These are phyloP conservation scores for Notolabrus celidotus DNA, from an alignment of 2,797 vertebrate genomes.

Conservation along the genomic window DNA sequence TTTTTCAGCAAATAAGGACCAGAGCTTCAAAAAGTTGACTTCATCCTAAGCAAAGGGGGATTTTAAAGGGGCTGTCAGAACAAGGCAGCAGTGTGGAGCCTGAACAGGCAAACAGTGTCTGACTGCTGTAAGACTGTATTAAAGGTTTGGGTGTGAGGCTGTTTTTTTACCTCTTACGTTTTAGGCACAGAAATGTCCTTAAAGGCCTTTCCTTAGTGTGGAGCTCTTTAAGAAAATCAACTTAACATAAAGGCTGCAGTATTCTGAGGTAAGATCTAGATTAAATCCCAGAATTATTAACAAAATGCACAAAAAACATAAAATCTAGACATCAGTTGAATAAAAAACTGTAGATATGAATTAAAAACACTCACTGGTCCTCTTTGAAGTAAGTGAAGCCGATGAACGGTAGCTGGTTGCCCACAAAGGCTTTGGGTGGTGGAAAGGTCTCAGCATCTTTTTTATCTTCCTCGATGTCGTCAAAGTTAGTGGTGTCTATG, in stretches of 20 bases:
- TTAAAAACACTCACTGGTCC: conserved; percentile 91
- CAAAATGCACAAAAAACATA: conserved; percentile 1
- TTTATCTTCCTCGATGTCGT: conserved; percentile 96
- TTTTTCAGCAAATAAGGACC: conserved; percentile 6
- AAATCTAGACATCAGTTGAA: background rate
- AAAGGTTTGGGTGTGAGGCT: conserved; percentile 51
- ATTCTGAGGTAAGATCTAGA: background rate
- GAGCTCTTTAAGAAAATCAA: conserved; percentile 1
- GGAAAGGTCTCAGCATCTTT: conserved; percentile 93
- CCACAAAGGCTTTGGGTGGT: conserved; percentile 94
- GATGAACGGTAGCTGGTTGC: conserved; percentile 98
- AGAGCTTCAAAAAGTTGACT: conserved; percentile 27
- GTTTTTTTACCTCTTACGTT: conserved; percentile 27
- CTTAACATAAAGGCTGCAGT: background rate
- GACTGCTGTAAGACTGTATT: conserved; percentile 41
- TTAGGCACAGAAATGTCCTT: conserved; percentile 28
- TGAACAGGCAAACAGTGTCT: conserved; percentile 75
- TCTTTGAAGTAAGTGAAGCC: conserved; percentile 98
- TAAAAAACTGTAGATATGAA: conserved; percentile 27
- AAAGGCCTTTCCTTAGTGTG: conserved; percentile 40
- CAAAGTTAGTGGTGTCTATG: conserved; percentile 98
- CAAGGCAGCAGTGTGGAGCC: conserved; percentile 77
- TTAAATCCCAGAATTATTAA: background rate
- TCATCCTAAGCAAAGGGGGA: conserved; percentile 39
- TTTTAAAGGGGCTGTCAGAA: conserved; percentile 62